These are phyloP conservation scores for Rhadina sibilatrix DNA, from an alignment of 2,113 vertebrate genomes.

Conservation along the genomic window DNA sequence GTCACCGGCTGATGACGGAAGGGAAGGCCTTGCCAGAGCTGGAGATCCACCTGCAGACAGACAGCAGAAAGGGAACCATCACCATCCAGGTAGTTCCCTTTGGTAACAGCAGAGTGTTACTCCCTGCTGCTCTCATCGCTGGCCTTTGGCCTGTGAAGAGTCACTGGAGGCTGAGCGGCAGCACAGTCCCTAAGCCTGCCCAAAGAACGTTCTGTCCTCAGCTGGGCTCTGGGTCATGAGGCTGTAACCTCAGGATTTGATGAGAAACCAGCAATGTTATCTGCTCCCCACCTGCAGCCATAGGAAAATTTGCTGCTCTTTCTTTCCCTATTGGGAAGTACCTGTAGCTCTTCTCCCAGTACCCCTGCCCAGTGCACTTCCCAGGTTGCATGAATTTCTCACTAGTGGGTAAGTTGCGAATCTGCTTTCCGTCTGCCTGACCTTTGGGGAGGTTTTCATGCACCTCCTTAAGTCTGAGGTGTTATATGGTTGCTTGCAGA, in stretches of 20 bases:
- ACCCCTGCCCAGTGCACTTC: neutral
- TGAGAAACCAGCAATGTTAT: neutral
- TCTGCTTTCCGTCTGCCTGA: neutral
- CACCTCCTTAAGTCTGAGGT: neutral
- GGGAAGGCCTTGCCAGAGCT: slow-evolving; percentile 80
- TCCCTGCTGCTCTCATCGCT: neutral
- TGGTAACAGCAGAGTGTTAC: accelerated
- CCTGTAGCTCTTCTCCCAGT: neutral
- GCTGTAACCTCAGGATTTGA: neutral
- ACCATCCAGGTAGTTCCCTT: slow-evolving; percentile 87
- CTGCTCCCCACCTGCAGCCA: neutral
- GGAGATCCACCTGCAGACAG: slow-evolving; percentile 94
- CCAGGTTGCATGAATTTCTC: neutral
- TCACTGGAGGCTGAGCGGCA: neutral
- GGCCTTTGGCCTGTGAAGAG: neutral
- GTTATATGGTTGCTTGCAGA: neutral
- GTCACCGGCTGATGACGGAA: slow-evolving; percentile 80
- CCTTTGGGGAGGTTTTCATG: neutral
- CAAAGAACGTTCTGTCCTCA: neutral
- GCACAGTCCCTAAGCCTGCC: neutral
- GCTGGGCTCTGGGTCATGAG: neutral
- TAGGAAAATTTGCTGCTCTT: neutral
- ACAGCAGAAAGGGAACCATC: slow-evolving; percentile 83
- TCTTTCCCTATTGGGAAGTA: neutral
- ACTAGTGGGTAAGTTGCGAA: neutral